Percentiles rank a stretch among this genome's conserved stretches.
phyloP scores from a whole-genome alignment of 2,888 invertebrate species.

The Stenodera caucasica region DNA sequence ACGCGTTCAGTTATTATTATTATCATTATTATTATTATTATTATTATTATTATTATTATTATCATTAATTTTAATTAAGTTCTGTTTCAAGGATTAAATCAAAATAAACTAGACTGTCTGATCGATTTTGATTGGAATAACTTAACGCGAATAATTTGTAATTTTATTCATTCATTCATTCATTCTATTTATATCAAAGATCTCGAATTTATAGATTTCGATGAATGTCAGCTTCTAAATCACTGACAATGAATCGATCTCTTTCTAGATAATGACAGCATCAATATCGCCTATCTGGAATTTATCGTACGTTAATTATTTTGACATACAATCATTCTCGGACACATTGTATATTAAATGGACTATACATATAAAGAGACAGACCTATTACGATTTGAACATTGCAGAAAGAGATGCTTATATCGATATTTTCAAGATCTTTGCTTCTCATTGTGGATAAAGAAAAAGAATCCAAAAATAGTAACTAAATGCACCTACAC shows the following conservation, averaged over 20 bases:
- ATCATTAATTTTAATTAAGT: conserved; percentile 6
- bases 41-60: background rate
- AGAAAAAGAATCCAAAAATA: conserved; percentile 26
- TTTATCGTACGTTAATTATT: too few relatives aligned
- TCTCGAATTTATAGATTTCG: too few relatives aligned
- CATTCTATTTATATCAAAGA: background rate
- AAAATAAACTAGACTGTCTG: conserved; percentile 5
- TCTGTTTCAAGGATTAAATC: background rate
- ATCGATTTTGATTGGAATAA: conserved; percentile 26
- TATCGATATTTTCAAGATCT: too few relatives aligned
- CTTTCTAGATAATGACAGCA: too few relatives aligned
- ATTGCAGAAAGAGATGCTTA: too few relatives aligned
- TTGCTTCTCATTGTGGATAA: background rate
- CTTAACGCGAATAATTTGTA: conserved; percentile 32
- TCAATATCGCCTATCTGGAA: too few relatives aligned
- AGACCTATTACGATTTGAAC: too few relatives aligned
- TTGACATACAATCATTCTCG: too few relatives aligned
- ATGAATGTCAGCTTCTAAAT: too few relatives aligned
- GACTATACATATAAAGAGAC: too few relatives aligned
- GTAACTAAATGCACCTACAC: conserved; percentile 51
- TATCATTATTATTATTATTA: background rate
- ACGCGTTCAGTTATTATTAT: conserved; percentile 46
- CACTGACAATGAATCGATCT: too few relatives aligned
- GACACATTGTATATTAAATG: too few relatives aligned
- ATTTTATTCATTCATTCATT: background rate